Conservation (phyloP, 1,140 invertebrate genomes). For the Achroia grisella region DNA sequence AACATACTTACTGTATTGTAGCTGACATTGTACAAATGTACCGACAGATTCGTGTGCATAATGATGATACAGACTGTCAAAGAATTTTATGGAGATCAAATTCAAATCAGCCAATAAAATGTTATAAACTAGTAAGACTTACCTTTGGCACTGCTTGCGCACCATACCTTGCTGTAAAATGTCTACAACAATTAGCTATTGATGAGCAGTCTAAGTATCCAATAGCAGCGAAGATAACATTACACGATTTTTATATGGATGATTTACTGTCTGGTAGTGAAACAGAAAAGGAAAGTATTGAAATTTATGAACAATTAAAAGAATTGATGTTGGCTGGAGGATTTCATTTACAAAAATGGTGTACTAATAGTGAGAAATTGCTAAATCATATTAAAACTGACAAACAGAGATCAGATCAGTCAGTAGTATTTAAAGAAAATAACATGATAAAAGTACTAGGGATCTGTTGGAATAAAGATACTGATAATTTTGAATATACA, state of each 20-base stretch:
- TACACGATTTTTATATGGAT: conserved; percentile 7
- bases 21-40: conserved; percentile 53
- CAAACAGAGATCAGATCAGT: not conserved
- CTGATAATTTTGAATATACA: not conserved
- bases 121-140: conserved; percentile 21
- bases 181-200: conserved; percentile 5
- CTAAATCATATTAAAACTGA: not conserved
- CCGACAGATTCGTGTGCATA: conserved; percentile 20
- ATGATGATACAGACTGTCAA: conserved; percentile 26
- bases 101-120: conserved; percentile 4
- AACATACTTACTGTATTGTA: conserved; percentile 26
- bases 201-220: conserved; percentile 5
- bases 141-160: conserved; percentile 2
- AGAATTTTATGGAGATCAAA: conserved; percentile 25
- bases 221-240: conserved; percentile 1
- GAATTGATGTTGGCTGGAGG: conserved; percentile 8
- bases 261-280: conserved; percentile 7
- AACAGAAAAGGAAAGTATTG: conserved; percentile 12
- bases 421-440: not conserved
- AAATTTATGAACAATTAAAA: conserved; percentile 11
- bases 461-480: conserved; percentile 2
- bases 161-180: not conserved
- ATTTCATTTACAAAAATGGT: conserved; percentile 12
- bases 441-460: conserved; percentile 1
- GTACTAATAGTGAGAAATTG: conserved; percentile 7